These are phyloP conservation scores for Oreochromis spilurus DNA, from an alignment of 2,113 vertebrate species.

Conservation along the genomic window DNA sequence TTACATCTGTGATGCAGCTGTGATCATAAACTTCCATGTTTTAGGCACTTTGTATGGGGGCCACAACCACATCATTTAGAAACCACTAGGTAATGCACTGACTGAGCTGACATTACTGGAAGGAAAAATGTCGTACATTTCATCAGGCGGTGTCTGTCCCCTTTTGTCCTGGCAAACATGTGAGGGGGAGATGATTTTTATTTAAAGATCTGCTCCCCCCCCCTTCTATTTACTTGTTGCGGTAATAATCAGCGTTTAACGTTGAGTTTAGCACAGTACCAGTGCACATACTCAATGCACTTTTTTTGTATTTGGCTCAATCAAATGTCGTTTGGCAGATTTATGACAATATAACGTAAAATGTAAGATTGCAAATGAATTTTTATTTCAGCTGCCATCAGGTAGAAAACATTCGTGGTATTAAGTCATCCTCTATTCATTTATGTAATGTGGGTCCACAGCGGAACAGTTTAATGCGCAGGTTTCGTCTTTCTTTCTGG, in stretches of 20 bases:
- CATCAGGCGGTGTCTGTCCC: background rate
- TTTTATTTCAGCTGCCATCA: background rate
- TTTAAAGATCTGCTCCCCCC: background rate
- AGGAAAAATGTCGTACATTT: background rate
- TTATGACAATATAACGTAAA: background rate
- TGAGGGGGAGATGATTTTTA: conserved; percentile 19
- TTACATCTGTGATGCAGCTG: background rate
- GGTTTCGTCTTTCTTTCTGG: background rate
- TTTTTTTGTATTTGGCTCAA: background rate
- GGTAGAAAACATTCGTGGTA: background rate
- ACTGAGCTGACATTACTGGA: background rate
- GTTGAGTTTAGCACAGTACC: background rate
- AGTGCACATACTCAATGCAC: background rate
- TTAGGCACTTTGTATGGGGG: conserved; percentile 1
- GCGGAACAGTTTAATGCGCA: background rate
- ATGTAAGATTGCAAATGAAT: background rate
- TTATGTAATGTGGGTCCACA: background rate
- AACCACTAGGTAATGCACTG: conserved; percentile 8
- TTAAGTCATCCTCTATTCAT: background rate
- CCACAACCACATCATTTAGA: background rate
- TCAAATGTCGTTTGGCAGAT: background rate
- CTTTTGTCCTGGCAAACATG: background rate
- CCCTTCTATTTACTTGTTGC: background rate
- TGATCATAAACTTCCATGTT: background rate
- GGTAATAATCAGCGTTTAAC: background rate